Evolutionary conservation across 2,888 invertebrate genomes (phyloP).

Genomic region (Scaptomyza caliginosa): DNA sequence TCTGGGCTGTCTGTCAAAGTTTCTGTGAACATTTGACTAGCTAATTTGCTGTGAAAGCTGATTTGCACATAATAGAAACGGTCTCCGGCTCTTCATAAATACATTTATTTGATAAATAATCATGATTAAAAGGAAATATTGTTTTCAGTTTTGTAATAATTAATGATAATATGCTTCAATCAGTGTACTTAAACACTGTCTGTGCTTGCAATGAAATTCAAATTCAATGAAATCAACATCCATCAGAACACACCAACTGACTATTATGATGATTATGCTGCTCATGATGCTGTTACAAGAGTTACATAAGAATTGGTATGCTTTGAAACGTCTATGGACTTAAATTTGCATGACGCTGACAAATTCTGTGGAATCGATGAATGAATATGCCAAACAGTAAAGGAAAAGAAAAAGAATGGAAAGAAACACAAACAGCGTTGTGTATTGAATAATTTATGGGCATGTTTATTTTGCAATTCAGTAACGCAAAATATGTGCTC

Average conservation of each 20-base stretch:
- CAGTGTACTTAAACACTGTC: background rate
- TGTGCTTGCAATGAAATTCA: conserved; percentile 39
- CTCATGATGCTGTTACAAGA: conserved; percentile 1
- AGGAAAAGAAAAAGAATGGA: background rate
- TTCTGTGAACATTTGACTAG: conserved; percentile 64
- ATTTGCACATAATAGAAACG: conserved; percentile 65
- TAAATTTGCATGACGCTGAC: conserved; percentile 47
- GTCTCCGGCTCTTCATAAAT: conserved; percentile 5
- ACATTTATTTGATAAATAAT: too few species aligned
- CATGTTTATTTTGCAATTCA: conserved; percentile 24
- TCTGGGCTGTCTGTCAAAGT: conserved; percentile 64
- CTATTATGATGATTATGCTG: conserved; percentile 1
- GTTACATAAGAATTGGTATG: conserved; percentile 3
- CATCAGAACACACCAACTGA: conserved; percentile 10
- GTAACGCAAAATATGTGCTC: conserved; percentile 39
- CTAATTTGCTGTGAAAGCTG: conserved; percentile 77
- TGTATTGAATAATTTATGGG: conserved; percentile 53
- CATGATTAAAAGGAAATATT: too few species aligned
- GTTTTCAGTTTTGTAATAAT: too few species aligned
- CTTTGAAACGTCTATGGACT: background rate
- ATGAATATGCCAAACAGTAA: background rate
- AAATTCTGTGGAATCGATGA: conserved; percentile 24
- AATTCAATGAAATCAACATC: conserved; percentile 50
- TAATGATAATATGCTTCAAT: conserved; percentile 19
- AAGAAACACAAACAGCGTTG: conserved; percentile 3